Evolutionary conservation across 2,797 vertebrate genomes (phyloP).

Genomic region (Fistularia tabacaria): DNA sequence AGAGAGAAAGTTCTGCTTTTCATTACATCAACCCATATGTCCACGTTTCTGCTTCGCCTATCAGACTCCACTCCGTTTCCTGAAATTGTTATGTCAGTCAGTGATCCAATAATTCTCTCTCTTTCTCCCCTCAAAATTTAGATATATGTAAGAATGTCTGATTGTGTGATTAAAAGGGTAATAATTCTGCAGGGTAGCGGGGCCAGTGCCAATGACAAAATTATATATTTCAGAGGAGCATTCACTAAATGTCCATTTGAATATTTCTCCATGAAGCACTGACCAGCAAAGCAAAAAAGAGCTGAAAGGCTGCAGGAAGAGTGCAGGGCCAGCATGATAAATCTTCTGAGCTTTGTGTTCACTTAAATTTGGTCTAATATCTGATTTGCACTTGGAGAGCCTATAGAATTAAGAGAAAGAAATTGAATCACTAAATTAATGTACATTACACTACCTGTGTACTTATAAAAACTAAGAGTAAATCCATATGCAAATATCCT

Average conservation of each 20-base stretch:
- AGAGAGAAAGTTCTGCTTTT: constrained; percentile 71
- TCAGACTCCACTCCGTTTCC: constrained; percentile 58
- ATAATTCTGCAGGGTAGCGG: constrained; percentile 21
- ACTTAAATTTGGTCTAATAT: constrained; percentile 26
- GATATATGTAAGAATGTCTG: constrained; percentile 26
- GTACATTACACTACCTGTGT: too few relatives aligned
- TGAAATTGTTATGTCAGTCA: constrained; percentile 65
- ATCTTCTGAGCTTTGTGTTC: constrained; percentile 20
- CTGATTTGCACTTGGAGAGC: constrained; percentile 8
- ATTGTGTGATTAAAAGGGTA: constrained; percentile 44
- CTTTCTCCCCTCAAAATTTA: constrained; percentile 25
- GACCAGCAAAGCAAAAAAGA: constrained; percentile 34
- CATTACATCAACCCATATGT: constrained; percentile 70
- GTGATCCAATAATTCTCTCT: constrained; percentile 43
- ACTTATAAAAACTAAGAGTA: too few relatives aligned
- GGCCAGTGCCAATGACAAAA: constrained; percentile 21
- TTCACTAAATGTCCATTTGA: constrained; percentile 34
- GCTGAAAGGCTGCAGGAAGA: constrained; percentile 2
- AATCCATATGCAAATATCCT: too few relatives aligned
- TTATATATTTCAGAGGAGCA: constrained; percentile 24
- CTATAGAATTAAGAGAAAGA: constrained; percentile 16
- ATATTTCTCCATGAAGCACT: constrained; percentile 23
- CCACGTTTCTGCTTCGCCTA: constrained; percentile 58
- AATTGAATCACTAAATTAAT: too few relatives aligned
- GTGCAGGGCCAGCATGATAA: constrained; percentile 7